Conservation (phyloP, 2,113 vertebrate genomes). For the Dolichotis patagonum region DNA sequence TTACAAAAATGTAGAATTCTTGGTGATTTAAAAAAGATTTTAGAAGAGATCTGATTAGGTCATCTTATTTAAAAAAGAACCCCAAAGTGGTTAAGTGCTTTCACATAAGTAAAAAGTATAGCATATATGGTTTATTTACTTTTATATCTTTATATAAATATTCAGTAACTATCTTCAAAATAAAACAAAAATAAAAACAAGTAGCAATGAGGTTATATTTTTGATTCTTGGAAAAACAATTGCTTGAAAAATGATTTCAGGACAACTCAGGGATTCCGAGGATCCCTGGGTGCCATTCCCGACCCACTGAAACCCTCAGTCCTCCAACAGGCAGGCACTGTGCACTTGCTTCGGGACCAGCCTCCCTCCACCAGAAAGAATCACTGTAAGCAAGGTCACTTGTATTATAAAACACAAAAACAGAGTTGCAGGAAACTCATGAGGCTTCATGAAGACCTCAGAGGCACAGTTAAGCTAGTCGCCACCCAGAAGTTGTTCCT, state of each 20-base stretch:
- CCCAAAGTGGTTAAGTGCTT: not conserved
- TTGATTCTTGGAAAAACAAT: not conserved
- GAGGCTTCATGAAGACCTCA: constrained; percentile 31
- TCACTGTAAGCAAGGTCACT: constrained; percentile 13
- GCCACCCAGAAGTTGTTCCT: not conserved
- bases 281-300: not conserved
- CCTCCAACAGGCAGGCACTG: not conserved
- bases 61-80: not conserved
- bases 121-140: not conserved
- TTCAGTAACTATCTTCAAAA: constrained; percentile 17
- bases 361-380: not conserved
- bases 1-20: not conserved
- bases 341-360: not conserved
- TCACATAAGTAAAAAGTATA: not conserved
- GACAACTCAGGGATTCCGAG: not conserved
- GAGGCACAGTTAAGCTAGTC: constrained; percentile 38
- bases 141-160: constrained; percentile 7
- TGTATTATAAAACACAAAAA: constrained; percentile 40
- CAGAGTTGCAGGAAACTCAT: not conserved
- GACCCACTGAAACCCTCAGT: not conserved
- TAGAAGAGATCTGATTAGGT: not conserved
- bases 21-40: not conserved
- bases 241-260: not conserved
- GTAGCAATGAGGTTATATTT: not conserved
- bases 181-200: constrained; percentile 9